Conservation (phyloP, 2,797 vertebrate species). For the Mastacembelus armatus region DNA sequence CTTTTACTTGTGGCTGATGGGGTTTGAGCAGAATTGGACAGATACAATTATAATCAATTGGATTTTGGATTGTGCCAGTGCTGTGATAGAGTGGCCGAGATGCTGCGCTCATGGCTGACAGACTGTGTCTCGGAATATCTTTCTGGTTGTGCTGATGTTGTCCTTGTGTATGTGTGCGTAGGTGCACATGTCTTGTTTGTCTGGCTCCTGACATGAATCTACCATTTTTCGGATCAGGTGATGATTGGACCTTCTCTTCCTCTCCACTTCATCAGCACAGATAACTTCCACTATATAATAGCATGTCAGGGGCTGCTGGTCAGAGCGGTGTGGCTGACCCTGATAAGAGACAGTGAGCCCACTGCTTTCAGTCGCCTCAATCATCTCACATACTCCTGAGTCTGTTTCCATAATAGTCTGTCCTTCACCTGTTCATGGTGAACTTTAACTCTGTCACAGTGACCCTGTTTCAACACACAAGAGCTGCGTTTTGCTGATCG, state of each 20-base stretch:
- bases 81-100: constrained; percentile 50
- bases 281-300: constrained; percentile 70
- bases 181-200: constrained; percentile 34
- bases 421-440: constrained; percentile 48
- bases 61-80: constrained; percentile 51
- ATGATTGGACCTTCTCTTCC: constrained; percentile 53
- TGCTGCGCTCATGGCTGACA: constrained; percentile 57
- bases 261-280: constrained; percentile 59
- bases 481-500: constrained; percentile 42
- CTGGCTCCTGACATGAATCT: constrained; percentile 46
- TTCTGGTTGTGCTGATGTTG: constrained; percentile 39
- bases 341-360: constrained; percentile 70
- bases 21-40: constrained; percentile 62
- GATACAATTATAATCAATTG: constrained; percentile 76
- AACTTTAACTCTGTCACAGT: constrained; percentile 53
- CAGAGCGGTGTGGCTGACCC: constrained; percentile 70
- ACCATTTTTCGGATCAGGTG: constrained; percentile 43
- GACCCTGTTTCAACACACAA: constrained; percentile 56
- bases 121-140: constrained; percentile 39
- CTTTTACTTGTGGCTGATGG: constrained; percentile 60
- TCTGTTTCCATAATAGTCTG: constrained; percentile 52
- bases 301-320: constrained; percentile 65
- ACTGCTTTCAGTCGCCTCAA: constrained; percentile 60
- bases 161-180: constrained; percentile 3
- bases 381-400: constrained; percentile 55